Evolutionary conservation across 2,888 invertebrate genomes (phyloP), one percentile per base, ranked within the genome.

Genomic region (Caenorhabditis sp.): DNA sequence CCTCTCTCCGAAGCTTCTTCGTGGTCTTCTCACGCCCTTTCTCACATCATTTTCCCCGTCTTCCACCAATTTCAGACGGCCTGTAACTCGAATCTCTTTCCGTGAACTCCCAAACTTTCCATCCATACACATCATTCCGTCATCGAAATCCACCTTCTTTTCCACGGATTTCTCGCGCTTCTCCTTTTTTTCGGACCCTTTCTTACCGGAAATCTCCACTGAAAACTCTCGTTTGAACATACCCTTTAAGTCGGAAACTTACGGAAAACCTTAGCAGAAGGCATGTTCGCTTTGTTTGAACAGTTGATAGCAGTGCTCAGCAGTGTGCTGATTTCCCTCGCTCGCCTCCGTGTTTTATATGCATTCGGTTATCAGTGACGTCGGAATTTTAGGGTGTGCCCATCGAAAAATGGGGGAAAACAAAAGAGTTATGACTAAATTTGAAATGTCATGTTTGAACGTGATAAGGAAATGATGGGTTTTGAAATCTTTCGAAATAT

Each of bases 321-420:
- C 24, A 46, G 26, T 39, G 32, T 55, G 55, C 56, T 56, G 46
- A 22, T 15, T 52, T 62, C 43, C 11, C 55, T n/a, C 6, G 13
- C 5, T 13, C 7, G 7, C 0, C 9, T 5, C 15, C 9, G 17
- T 15, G n/a, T 26, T 43, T 65, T 65, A 39, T 65, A 30, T 65
- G 56, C 15, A n/a, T 26, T 11, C 24, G 27, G 53, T 65, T 65
- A 65, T 65, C 63, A 65, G 15, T 26, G 46, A 46, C 26, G 26
- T 24, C 26, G 13, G 1, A n/a, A 2, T 22, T 24, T 46, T 9
- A n/a, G 46, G 6, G 9, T 24, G 24, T 2, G 2, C 6, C 24
- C 15, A 5, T 4, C 15, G 2, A 26, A 46, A 46, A 46, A 17
- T 15, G 3, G 13, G 13, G 3, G 17, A 41, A 41, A 20, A 50